Percentiles rank a stretch among this genome's conserved stretches.
Conservation (phyloP, 2,888 invertebrate species). For the Dicyrtoma fusca region DNA sequence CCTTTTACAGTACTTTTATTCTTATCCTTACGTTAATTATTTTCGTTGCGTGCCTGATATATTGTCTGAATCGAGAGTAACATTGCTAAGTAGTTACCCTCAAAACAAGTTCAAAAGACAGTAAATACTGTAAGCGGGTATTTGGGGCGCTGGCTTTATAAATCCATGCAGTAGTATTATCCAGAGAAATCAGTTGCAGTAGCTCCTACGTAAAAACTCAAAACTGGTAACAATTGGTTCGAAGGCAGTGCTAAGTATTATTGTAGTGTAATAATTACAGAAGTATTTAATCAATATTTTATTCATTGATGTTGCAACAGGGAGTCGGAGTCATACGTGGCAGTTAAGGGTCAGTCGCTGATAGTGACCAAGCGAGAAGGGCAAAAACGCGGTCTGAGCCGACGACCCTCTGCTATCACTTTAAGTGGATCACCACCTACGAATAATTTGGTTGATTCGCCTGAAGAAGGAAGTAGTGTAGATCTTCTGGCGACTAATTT, state of each 20-base stretch:
- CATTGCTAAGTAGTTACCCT: too few relatives aligned
- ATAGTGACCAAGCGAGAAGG: constrained; percentile 45
- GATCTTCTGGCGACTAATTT: constrained; percentile 13
- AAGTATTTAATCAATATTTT: background rate
- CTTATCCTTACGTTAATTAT: too few relatives aligned
- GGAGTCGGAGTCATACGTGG: constrained; percentile 47
- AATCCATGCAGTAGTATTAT: background rate
- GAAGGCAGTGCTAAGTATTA: background rate
- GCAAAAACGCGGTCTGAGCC: constrained; percentile 45
- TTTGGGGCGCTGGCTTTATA: too few relatives aligned
- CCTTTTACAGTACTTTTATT: too few relatives aligned
- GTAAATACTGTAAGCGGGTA: too few relatives aligned
- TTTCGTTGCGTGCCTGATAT: too few relatives aligned
- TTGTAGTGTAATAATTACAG: background rate
- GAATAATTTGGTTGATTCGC: constrained; percentile 23
- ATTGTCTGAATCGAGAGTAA: too few relatives aligned
- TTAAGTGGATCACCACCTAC: constrained; percentile 44
- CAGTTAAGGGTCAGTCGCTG: constrained; percentile 46
- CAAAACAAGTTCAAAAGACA: too few relatives aligned
- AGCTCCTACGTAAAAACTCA: background rate
- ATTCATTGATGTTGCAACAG: constrained; percentile 24
- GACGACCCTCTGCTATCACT: constrained; percentile 45
- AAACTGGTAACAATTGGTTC: background rate
- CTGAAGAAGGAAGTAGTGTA: constrained; percentile 7
- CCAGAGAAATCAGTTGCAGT: too few relatives aligned